Percentiles rank a stretch among this genome's conserved stretches.
phyloP scores from a whole-genome alignment of 1,140 invertebrate species.

The Nebria ingens region DNA sequence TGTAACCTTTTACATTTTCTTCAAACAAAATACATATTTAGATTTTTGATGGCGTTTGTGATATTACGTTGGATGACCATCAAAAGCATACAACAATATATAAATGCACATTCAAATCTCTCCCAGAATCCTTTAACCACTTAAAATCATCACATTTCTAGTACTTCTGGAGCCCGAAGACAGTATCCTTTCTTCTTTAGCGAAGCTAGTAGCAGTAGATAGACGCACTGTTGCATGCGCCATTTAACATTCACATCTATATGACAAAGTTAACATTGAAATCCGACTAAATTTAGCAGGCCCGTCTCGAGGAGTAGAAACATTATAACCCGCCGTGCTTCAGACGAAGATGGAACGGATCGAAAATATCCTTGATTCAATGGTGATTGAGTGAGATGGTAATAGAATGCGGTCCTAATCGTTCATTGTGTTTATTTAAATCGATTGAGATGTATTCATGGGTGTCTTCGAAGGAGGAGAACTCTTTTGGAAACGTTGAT shows the following conservation, averaged over 20 bases:
- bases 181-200: constrained; percentile 2
- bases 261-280: constrained; percentile 7
- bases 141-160: too few species aligned
- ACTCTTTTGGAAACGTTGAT: neutral
- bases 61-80: too few species aligned
- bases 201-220: neutral
- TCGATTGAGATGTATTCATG: constrained; percentile 9
- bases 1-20: too few species aligned
- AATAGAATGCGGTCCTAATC: neutral
- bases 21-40: too few species aligned
- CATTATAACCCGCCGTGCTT: too few species aligned
- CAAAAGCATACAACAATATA: too few species aligned
- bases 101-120: too few species aligned
- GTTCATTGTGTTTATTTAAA: constrained; percentile 8
- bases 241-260: constrained; percentile 7
- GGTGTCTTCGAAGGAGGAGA: neutral
- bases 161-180: neutral
- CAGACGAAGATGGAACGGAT: too few species aligned
- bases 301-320: neutral
- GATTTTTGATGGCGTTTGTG: too few species aligned
- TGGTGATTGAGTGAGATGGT: too few species aligned
- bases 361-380: too few species aligned
- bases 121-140: too few species aligned
- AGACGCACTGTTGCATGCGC: constrained; percentile 2
- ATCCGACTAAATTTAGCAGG: neutral